Percentiles rank a stretch among this genome's conserved stretches.
These are phyloP conservation scores for Cyprinella venusta DNA, from an alignment of 2,797 vertebrate species.

Conservation along the genomic window DNA sequence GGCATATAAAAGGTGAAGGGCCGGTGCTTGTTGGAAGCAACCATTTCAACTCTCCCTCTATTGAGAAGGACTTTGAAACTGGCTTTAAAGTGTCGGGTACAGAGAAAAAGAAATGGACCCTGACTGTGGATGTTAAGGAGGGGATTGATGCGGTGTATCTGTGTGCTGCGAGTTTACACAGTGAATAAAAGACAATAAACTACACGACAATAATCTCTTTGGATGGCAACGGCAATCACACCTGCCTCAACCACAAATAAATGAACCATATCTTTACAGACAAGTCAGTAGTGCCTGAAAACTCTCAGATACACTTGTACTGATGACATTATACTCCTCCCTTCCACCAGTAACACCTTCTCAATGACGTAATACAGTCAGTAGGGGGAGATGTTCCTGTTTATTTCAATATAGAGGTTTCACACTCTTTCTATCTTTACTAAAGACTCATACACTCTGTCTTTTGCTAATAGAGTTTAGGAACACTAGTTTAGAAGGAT, in stretches of 20 bases:
- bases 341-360: not conserved
- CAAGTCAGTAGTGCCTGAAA: not conserved
- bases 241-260: constrained; percentile 34
- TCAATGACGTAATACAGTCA: not conserved
- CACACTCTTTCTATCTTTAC: not conserved
- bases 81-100: constrained; percentile 45
- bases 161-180: constrained; percentile 58
- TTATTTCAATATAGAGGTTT: not conserved
- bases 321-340: not conserved
- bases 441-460: not conserved
- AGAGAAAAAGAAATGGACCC: constrained; percentile 53
- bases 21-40: constrained; percentile 42
- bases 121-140: constrained; percentile 49
- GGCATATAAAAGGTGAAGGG: constrained; percentile 46
- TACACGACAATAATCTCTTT: constrained; percentile 26
- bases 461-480: not conserved
- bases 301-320: not conserved
- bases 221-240: not conserved
- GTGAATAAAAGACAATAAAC: constrained; percentile 20
- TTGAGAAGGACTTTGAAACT: constrained; percentile 49
- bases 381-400: constrained; percentile 17
- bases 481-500: constrained; percentile 8
- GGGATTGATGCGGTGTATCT: constrained; percentile 54
- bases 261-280: not conserved
- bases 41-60: not conserved